phyloP scores from a whole-genome alignment of 2,113 vertebrate species.

The Rhinoptilus africanus region DNA sequence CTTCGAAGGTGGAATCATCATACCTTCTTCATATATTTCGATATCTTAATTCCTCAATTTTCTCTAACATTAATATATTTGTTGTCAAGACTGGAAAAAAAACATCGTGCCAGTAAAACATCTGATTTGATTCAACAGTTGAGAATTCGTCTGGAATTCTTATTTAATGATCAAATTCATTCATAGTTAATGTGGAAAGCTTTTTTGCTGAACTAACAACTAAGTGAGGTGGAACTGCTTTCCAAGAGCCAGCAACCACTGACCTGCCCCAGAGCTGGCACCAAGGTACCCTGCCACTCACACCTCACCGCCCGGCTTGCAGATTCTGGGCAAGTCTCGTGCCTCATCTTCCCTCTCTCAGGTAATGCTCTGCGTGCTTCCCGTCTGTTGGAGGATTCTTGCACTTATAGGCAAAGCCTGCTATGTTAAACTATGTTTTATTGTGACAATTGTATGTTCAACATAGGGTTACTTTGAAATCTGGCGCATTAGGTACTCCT shows the following conservation, averaged over 20 bases:
- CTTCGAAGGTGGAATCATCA: neutral
- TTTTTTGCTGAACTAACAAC: neutral
- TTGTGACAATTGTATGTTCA: neutral
- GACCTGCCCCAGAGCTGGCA: neutral
- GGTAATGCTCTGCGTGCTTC: neutral
- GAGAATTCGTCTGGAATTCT: neutral
- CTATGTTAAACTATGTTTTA: neutral
- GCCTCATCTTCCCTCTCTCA: neutral
- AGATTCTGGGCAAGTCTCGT: neutral
- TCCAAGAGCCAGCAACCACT: neutral
- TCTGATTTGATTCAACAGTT: neutral
- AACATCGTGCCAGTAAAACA: neutral
- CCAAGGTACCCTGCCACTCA: neutral
- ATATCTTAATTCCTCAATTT: neutral
- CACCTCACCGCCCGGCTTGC: rapidly evolving
- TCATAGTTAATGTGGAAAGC: neutral
- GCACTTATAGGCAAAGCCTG: neutral
- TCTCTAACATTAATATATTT: neutral
- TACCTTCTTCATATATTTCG: neutral
- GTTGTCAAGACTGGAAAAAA: neutral
- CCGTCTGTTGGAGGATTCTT: neutral
- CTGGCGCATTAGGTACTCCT: neutral
- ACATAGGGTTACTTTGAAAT: neutral
- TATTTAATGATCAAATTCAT: neutral
- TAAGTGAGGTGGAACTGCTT: neutral